Evolutionary conservation across 2,113 vertebrate genomes (phyloP), one percentile per base, ranked within the genome.

Genomic region (Ammodytes dubius): DNA sequence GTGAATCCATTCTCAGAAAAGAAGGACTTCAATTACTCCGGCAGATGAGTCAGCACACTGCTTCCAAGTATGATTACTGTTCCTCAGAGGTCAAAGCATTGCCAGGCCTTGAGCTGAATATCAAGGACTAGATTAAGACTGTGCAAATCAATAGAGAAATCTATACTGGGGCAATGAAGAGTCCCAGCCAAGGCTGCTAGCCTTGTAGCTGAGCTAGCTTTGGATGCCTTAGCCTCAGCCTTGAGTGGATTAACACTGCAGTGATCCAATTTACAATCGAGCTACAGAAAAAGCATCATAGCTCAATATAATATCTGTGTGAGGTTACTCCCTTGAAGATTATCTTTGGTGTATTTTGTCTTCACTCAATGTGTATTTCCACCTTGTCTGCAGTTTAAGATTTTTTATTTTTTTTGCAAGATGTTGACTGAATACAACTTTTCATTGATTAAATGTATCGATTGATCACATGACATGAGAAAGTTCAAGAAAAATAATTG

Each of bases 81-180:
- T 89, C 77, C 70, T 90, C 71, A 64, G 84, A 90, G 91, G 92
- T 93, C 92, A 92, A 43, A 83, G 77, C 63, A 19, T 73, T 64
- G 87, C 73, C 71, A 70, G 80, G 85, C 80, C 81, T 88, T 90
- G 87, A 90, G 92, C 91, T 93, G 93, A 94, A 91, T 93, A 93
- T 90, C 91, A 93, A 91, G 88, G 86, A 91, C 88, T 87, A 89
- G 90, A 93, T 94, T 93, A 93, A 91, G 87, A 88, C 85, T 82
- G 88, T 81, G 89, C 69, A 58, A 82, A 93, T 94, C 93, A 85
- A 94, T 93, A 90, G 42, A 80, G 71, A 49, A 84, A 91, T 92
- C 89, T 79, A 84, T 91, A 89, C 3, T 77, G 78, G 27, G 88
- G 84, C 82, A 87, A 88, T 71, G 72, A 77, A 84, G 54, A 61